Base-by-base conservation (phyloP, 2,113 vertebrate species). In the Peromyscus polionotus region DNA sequence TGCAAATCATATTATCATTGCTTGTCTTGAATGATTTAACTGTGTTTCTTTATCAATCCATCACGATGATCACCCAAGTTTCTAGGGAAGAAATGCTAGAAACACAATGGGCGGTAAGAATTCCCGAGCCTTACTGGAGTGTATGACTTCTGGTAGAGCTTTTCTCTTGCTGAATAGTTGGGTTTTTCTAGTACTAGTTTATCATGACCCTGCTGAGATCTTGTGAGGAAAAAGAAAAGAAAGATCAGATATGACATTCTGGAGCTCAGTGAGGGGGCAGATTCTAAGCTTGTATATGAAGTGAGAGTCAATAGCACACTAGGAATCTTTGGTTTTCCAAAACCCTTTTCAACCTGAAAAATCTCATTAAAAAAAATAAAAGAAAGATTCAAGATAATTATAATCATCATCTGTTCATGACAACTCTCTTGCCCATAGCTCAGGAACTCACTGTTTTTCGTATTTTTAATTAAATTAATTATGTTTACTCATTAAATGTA, bases 1-100 rank as follows among this genome's bases (percentile, higher is more conserved):
- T 63, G 76, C 63, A 94, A 96, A 93, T 76, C 88, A 70, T 59
- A 39, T 28, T 73, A 67, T 91, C 95, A 91, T 85, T 88, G 65
- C 61, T 97, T 63, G 65, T 95, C 83, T 92, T 67, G 20, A 90
- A 80, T 54, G 63, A 91, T 90, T 93, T 90, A 11, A 2, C 75
- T 0, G 3, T 20, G 33, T 89, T 97, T 87, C 51, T 81, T 68
- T 51, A 24, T 54, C 76, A 95, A 91, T 95, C 73, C 72, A 70
- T 39, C 57, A 75, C 75, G 80, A 92, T 39, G 39, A n/a, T 57
- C 63, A 57, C 28, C 28, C 67, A 92, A 3, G 16, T 88, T 73
- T 20, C 19, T 42, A 83, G 13, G 16, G 45, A 9, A 26, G 14
- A 31, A 73, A 68, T 75, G 36, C 10, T 95, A 48, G 48, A 12